Evolutionary conservation across 1,140 invertebrate species (phyloP).

Genomic region (Anadara kagoshimensis): DNA sequence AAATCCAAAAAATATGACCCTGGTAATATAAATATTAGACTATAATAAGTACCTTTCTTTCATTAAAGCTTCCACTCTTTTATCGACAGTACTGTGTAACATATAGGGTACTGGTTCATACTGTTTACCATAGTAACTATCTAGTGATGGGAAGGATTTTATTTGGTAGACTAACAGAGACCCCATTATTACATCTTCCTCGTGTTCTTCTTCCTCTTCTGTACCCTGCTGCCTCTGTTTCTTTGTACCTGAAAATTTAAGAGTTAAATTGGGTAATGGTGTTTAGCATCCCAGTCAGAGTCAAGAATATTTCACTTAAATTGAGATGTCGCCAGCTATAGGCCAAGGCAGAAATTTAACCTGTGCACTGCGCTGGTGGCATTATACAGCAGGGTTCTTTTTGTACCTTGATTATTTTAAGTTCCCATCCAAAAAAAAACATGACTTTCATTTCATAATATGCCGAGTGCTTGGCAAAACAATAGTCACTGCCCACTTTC

Average conservation of each 20-base stretch:
- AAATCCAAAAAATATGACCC: neutral
- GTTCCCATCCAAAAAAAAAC: too few species aligned
- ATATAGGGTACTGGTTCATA: slow-evolving; percentile 36
- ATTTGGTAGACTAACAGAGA: slow-evolving; percentile 61
- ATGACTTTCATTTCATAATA: too few species aligned
- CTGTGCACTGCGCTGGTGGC: too few species aligned
- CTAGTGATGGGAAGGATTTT: slow-evolving; percentile 59
- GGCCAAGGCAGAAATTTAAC: too few species aligned
- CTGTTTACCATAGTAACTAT: slow-evolving; percentile 52
- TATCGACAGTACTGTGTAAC: slow-evolving; percentile 56
- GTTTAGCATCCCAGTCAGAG: neutral
- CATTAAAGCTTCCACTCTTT: slow-evolving; percentile 58
- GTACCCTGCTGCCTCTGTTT: neutral
- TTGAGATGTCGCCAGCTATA: neutral
- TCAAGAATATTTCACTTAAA: neutral
- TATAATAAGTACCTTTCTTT: slow-evolving; percentile 53
- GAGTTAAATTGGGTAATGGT: neutral
- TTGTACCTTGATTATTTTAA: too few species aligned
- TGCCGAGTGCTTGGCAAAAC: too few species aligned
- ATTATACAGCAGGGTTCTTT: too few species aligned
- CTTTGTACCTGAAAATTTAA: slow-evolving; percentile 1
- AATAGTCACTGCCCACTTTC: too few species aligned
- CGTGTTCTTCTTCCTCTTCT: neutral
- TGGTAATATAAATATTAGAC: neutral
- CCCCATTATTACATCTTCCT: slow-evolving; percentile 3